A percentile compares a stretch with the other conserved stretches of the same genome.
These are phyloP conservation scores for Thomomys bottae DNA, from an alignment of 2,113 vertebrate genomes.

Conservation along the genomic window DNA sequence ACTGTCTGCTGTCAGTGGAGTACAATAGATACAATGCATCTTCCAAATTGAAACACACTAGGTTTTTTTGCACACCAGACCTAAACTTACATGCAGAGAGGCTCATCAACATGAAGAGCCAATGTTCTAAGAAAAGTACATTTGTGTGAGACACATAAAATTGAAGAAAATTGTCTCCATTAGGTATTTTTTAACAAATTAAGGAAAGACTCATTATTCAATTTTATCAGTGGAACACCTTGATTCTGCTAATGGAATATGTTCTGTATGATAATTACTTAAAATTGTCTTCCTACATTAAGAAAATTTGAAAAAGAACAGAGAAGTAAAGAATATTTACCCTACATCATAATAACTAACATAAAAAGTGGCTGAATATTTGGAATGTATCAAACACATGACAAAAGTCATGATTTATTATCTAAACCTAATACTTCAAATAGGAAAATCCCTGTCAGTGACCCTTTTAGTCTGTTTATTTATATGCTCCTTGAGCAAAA, in stretches of 20 bases:
- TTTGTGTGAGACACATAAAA: constrained; percentile 9
- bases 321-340: neutral
- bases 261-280: constrained; percentile 51
- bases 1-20: neutral
- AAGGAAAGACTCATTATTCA: constrained; percentile 42
- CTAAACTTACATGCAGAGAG: neutral
- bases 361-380: neutral
- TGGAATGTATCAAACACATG: neutral
- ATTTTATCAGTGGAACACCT: constrained; percentile 44
- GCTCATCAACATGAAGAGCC: neutral
- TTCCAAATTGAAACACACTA: neutral
- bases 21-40: neutral
- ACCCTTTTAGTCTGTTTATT: neutral
- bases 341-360: neutral
- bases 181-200: constrained; percentile 47
- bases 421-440: neutral
- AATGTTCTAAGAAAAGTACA: constrained; percentile 32
- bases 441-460: neutral
- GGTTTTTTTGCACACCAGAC: neutral
- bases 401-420: neutral
- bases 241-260: constrained; percentile 57
- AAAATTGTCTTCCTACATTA: constrained; percentile 37
- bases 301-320: constrained; percentile 17
- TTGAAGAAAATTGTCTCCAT: neutral
- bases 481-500: neutral